Percentiles rank a stretch among this genome's conserved stretches.
Evolutionary conservation across 2,113 vertebrate species (phyloP).

Genomic region (Pluvianellus socialis): DNA sequence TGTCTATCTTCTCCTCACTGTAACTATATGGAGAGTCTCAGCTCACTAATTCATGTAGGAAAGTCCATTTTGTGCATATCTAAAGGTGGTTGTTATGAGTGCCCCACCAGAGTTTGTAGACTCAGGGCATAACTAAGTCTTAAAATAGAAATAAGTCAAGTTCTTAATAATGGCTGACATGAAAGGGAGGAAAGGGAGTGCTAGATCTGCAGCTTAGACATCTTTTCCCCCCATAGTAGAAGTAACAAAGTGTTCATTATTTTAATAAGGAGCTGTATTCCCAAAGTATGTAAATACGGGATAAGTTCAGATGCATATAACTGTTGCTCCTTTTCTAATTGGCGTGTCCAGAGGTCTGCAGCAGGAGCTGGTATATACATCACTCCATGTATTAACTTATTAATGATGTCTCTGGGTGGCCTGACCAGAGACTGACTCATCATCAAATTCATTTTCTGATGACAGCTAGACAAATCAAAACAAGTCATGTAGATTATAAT

Average conservation of each 20-base stretch:
- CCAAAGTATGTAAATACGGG: background rate
- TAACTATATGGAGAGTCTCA: background rate
- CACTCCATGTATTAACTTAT: background rate
- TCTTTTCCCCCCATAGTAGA: background rate
- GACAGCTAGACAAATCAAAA: slow-evolving; percentile 46
- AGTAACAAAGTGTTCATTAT: background rate
- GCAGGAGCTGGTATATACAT: background rate
- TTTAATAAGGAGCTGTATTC: background rate
- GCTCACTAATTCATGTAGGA: background rate
- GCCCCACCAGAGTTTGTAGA: background rate
- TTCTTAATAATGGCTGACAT: background rate
- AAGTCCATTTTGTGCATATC: background rate
- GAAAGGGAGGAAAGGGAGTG: background rate
- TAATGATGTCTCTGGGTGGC: background rate
- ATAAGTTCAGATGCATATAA: background rate
- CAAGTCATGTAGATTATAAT: slow-evolving; percentile 13
- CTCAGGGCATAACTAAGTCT: background rate
- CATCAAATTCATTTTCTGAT: slow-evolving; percentile 4
- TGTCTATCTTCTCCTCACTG: background rate
- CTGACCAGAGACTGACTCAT: slow-evolving; percentile 31
- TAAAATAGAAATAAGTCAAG: background rate
- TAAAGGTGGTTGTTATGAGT: background rate
- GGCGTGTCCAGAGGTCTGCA: background rate
- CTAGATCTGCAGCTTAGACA: background rate
- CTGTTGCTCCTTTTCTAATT: background rate